Conservation (phyloP, 2,113 vertebrate genomes). For the Rhineura floridana region DNA sequence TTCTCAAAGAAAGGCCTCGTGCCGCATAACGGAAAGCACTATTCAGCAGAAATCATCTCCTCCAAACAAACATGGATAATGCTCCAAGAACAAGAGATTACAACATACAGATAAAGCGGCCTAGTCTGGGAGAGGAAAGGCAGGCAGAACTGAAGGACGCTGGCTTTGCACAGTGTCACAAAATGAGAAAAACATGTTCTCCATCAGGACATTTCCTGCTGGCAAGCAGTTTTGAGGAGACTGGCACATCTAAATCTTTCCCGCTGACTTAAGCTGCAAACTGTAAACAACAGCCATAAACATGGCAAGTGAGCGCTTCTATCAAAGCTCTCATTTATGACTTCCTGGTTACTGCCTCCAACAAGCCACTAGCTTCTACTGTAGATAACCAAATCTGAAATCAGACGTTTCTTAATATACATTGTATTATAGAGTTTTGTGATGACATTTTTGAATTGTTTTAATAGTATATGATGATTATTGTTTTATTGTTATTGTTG, state of each 20-base stretch:
- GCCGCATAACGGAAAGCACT: constrained; percentile 21
- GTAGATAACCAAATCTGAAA: background rate
- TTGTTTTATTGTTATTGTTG: background rate
- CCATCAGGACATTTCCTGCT: background rate
- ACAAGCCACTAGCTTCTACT: background rate
- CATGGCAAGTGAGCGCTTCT: background rate
- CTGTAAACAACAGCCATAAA: background rate
- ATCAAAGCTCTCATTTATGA: background rate
- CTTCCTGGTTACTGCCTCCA: background rate
- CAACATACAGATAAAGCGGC: constrained; percentile 30
- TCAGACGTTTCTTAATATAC: background rate
- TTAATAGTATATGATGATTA: background rate
- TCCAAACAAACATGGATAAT: constrained; percentile 34
- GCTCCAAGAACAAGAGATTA: constrained; percentile 32
- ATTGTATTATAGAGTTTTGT: background rate
- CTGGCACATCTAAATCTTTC: background rate
- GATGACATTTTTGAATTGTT: background rate
- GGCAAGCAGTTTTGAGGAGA: background rate
- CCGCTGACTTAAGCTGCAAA: too few species aligned
- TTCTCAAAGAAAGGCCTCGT: constrained; percentile 31
- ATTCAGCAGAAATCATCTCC: constrained; percentile 39
- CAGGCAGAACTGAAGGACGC: background rate
- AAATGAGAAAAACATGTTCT: background rate
- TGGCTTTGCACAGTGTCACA: background rate
- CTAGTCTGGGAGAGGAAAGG: too few species aligned